phyloP scores from a whole-genome alignment of 1,140 invertebrate species.

The Ips nitidus region DNA sequence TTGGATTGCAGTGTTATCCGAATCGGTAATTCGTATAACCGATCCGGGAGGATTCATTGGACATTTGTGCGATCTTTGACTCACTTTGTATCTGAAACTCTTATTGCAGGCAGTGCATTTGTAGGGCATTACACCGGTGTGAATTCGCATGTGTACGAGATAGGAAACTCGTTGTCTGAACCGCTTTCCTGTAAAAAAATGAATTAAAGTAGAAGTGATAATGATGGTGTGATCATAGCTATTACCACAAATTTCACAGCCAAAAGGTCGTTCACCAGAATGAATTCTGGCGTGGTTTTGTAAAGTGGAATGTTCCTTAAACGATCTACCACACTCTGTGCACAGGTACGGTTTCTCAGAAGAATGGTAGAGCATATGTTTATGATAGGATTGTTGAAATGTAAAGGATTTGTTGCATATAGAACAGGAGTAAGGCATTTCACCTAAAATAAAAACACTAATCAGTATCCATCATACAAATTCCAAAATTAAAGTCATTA shows the following conservation, averaged over 20 bases:
- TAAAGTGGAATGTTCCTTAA: slow-evolving; percentile 86
- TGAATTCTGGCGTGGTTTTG: slow-evolving; percentile 87
- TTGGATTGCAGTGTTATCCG: neutral
- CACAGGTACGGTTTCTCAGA: slow-evolving; percentile 84
- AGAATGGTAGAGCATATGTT: slow-evolving; percentile 82
- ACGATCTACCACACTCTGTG: slow-evolving; percentile 75
- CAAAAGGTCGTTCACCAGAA: slow-evolving; percentile 86
- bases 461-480: neutral
- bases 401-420: slow-evolving; percentile 87
- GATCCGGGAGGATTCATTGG: slow-evolving; percentile 60
- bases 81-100: slow-evolving; percentile 84
- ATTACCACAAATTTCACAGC: slow-evolving; percentile 84
- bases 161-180: slow-evolving; percentile 85
- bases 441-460: slow-evolving; percentile 59
- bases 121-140: slow-evolving; percentile 81
- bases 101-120: slow-evolving; percentile 79
- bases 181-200: slow-evolving; percentile 70
- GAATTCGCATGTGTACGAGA: slow-evolving; percentile 80
- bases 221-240: no score
- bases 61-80: slow-evolving; percentile 80
- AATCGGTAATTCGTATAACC: slow-evolving; percentile 46
- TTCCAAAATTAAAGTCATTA: neutral
- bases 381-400: slow-evolving; percentile 90
- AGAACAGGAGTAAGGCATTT: slow-evolving; percentile 83
- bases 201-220: slow-evolving; percentile 1